A percentile compares a stretch with the other conserved stretches of the same genome.
phyloP scores from a whole-genome alignment of 2,888 invertebrate species.

The Endotricha flammealis region DNA sequence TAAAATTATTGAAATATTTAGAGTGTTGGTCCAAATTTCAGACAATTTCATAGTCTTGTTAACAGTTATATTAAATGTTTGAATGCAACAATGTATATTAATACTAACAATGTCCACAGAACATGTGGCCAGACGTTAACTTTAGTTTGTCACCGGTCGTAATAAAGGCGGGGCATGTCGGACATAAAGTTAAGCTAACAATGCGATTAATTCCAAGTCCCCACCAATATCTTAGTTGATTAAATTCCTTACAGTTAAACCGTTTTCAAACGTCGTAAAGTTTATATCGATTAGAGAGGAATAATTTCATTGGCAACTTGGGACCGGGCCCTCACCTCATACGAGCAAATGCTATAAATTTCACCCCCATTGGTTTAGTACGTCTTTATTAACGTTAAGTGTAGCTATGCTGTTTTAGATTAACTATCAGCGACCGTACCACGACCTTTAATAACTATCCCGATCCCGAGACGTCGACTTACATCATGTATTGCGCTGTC shows the following conservation, averaged over 20 bases:
- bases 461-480: too few relatives aligned
- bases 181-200: conserved; percentile 18
- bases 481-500: too few relatives aligned
- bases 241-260: conserved; percentile 56
- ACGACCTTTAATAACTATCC: too few relatives aligned
- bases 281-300: conserved; percentile 59
- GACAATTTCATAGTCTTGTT: too few relatives aligned
- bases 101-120: too few relatives aligned
- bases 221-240: conserved; percentile 65
- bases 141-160: background rate
- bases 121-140: background rate
- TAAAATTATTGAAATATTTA: too few relatives aligned
- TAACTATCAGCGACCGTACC: too few relatives aligned
- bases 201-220: conserved; percentile 50
- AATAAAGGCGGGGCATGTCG: conserved; percentile 6
- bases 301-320: conserved; percentile 44
- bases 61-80: too few relatives aligned
- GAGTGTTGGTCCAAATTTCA: too few relatives aligned
- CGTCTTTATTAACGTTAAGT: background rate
- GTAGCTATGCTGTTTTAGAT: too few relatives aligned
- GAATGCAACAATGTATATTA: too few relatives aligned
- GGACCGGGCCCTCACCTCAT: conserved; percentile 11
- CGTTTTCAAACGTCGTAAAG: conserved; percentile 51
- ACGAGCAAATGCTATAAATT: conserved; percentile 11
- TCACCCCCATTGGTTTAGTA: conserved; percentile 3